Conservation (phyloP, 2,113 vertebrate genomes). For the Labrus mixtus region DNA sequence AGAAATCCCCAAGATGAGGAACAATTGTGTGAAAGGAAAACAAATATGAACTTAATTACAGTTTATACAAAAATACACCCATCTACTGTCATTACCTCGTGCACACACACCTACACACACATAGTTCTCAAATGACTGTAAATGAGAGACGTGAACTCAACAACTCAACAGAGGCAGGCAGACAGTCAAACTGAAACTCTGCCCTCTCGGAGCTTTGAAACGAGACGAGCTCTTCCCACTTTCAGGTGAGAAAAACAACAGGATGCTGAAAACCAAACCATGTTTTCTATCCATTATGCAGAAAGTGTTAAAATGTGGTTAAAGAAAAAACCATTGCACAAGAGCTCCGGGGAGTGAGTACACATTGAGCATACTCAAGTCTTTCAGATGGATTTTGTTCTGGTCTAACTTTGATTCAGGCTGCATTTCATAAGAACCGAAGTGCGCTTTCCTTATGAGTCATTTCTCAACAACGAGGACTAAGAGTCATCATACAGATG, state of each 20-base stretch:
- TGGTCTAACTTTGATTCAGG: not conserved
- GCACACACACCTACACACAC: not conserved
- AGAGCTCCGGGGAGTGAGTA: not conserved
- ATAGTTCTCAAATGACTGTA: conserved; percentile 54
- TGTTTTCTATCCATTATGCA: conserved; percentile 22
- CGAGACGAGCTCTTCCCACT: conserved; percentile 48
- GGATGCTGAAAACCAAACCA: conserved; percentile 51
- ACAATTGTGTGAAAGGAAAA: conserved; percentile 17
- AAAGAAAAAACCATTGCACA: conserved; percentile 10
- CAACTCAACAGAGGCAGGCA: conserved; percentile 30
- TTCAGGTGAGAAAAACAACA: conserved; percentile 70
- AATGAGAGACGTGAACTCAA: conserved; percentile 36
- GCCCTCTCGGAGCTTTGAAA: conserved; percentile 56
- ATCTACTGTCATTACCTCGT: conserved; percentile 24
- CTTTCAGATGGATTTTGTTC: not conserved
- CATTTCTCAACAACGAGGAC: conserved; percentile 2
- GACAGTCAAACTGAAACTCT: conserved; percentile 69
- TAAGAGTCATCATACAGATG: not conserved
- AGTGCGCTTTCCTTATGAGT: not conserved
- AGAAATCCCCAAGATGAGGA: not conserved
- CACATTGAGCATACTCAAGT: too few relatives aligned
- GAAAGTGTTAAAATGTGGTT: conserved; percentile 9
- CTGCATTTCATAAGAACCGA: not conserved
- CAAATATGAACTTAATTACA: conserved; percentile 31
- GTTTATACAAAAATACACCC: conserved; percentile 36